Base-by-base conservation (phyloP, 2,888 invertebrate genomes). In the Monochamus alternatus region DNA sequence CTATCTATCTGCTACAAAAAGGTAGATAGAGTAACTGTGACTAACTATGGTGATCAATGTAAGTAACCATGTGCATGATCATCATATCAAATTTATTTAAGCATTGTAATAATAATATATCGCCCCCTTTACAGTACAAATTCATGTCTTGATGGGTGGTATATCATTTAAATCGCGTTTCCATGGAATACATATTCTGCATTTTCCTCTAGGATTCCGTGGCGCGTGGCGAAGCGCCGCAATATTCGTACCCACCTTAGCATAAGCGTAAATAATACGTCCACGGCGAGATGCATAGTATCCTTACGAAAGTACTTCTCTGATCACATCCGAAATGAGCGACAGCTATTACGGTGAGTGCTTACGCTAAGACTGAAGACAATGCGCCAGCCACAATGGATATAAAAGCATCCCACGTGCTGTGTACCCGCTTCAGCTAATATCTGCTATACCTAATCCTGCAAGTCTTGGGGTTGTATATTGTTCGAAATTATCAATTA, bases 271-370 rank as follows among this genome's bases (percentile, higher is more conserved):
- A 10, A 8, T 58, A 58, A 30, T 30, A 30, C 58, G 8, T 58
- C 22, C 60, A 60, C 9, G 3, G n/a, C 14, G 8, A 52, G 31
- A 38, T 60, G 38, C 31, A 38, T 63, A 63, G 14, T 14, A 2
- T 10, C 38, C 58, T 58, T 22, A 43, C 58, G 55, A 43, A 47
- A 64, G 32, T 38, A 68, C 58, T 43, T 32, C 59, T 58, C 68
- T 68, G 68, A 58, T 59, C 7, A 38, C 22, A 58, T 68, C 43
- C 31, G 10, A 64, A 64, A 64, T 64, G 64, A 64, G 31, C 64
- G 47, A 47, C 64, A 64, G 64, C 58, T 68, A 68, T 68, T 68
- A 68, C 32, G 68, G 58, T 43, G 68, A 58, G 68, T 58, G 68
- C 68, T 68, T 68, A 58, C 12, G 43, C 59, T 58, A 43, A 58